Evolutionary conservation across 1,140 invertebrate genomes (phyloP), one percentile per base, ranked within the genome.

Genomic region (Habropoda laboriosa): DNA sequence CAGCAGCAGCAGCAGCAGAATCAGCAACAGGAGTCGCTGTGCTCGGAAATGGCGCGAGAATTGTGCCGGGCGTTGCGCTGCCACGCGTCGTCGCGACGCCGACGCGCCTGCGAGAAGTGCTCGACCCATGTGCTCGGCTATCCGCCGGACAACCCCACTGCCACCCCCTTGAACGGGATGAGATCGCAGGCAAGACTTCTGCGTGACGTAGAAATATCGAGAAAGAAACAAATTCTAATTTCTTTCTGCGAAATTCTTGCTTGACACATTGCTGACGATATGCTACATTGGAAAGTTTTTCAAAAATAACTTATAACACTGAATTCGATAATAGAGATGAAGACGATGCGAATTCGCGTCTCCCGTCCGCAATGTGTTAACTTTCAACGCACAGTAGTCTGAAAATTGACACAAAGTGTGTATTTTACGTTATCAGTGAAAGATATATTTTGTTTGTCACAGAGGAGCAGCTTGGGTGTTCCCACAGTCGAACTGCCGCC

Each of bases 31-130:
- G 96, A 97, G 90, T 97, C 97, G 3, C 89, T 97, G 12, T 97
- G 97, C 91, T 94, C 96, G 1, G 96, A 97, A 92, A 97, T 97
- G 96, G 94, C 95, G 30, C 95, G 96, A 78, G 97, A 97, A 89
- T 90, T 97, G 27, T 95, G 96, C 79, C 97, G 97, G 85, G 96
- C 96, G 21, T 91, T 97, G 60, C 93, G 95, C 74, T 97, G 96
- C 88, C 93, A 94, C 51, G 95, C 95, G 3, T 96, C 96, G 24
- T 92, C 95, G 53, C 94, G 96, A 72, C 93, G 94, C 63, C 93
- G 94, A 78, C 92, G 95, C 67, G 94, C 95, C 83, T 96, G 96
- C 89, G 95, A 95, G 61, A 95, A 95, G 88, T 96, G 95, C 88
- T 90, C 94, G 49, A 93, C 94, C 21, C 93, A 94, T 61, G 87